A percentile compares a stretch with the other conserved stretches of the same genome.
These are phyloP conservation scores for Pocota personata DNA, from an alignment of 2,888 invertebrate species.

Conservation along the genomic window DNA sequence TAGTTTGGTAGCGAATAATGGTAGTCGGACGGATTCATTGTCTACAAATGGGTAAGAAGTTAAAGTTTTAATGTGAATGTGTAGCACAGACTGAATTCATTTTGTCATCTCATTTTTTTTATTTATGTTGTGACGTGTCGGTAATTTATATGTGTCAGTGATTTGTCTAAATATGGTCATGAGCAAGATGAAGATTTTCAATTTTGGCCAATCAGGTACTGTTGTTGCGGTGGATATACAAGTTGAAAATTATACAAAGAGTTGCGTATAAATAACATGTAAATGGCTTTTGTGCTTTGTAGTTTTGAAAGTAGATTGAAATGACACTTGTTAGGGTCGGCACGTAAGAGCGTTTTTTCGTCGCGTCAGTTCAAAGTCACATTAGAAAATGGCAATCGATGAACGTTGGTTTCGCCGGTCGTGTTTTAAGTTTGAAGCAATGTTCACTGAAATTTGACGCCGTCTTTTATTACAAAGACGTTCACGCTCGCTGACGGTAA, in stretches of 20 bases:
- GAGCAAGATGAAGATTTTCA: slow-evolving; percentile 80
- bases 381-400: no score
- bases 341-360: not conserved
- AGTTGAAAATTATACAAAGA: slow-evolving; percentile 29
- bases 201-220: slow-evolving; percentile 82
- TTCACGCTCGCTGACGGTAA: no score
- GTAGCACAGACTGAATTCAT: slow-evolving; percentile 50
- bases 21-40: slow-evolving; percentile 80
- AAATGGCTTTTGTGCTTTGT: slow-evolving; percentile 20
- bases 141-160: slow-evolving; percentile 56
- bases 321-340: not conserved
- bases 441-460: no score
- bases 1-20: slow-evolving; percentile 79
- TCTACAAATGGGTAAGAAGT: slow-evolving; percentile 80
- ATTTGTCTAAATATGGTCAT: slow-evolving; percentile 76
- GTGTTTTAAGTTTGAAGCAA: no score
- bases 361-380: no score
- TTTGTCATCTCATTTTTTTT: slow-evolving; percentile 52
- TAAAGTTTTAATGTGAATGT: not conserved
- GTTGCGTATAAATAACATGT: slow-evolving; percentile 29
- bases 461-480: no score
- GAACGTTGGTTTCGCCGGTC: no score
- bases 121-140: slow-evolving; percentile 58
- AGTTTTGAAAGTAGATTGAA: slow-evolving; percentile 17
- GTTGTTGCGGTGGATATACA: slow-evolving; percentile 70